Percentiles rank a stretch among this genome's conserved stretches.
phyloP scores from a whole-genome alignment of 2,888 invertebrate genomes.

The Tetanocera ferruginea region DNA sequence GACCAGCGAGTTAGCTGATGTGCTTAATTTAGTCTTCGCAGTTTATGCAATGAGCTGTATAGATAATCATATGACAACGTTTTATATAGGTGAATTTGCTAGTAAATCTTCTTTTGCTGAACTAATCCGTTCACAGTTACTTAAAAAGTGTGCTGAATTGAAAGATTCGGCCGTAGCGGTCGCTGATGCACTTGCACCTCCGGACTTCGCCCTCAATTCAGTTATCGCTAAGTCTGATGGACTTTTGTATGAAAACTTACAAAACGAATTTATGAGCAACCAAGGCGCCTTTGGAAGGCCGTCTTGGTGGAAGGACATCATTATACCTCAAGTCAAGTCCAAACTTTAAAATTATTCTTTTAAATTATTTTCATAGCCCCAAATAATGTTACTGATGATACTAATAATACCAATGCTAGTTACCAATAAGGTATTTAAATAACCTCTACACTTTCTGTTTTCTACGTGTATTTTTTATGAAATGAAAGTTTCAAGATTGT shows the following conservation, averaged over 20 bases:
- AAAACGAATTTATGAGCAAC: conserved; percentile 79
- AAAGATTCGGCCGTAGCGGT: conserved; percentile 83
- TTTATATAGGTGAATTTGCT: conserved; percentile 76
- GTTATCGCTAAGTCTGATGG: conserved; percentile 89
- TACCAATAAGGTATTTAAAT: no score
- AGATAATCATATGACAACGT: conserved; percentile 79
- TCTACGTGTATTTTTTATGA: no score
- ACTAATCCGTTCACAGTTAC: conserved; percentile 77
- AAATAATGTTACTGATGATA: no score
- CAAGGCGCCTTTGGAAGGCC: conserved; percentile 80
- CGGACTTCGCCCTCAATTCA: conserved; percentile 91
- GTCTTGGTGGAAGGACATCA: conserved; percentile 79
- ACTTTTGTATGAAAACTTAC: conserved; percentile 76
- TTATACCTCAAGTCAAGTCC: conserved; percentile 63
- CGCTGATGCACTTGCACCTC: conserved; percentile 88
- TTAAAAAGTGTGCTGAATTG: conserved; percentile 78
- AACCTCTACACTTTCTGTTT: no score
- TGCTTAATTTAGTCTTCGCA: conserved; percentile 72
- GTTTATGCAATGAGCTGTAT: conserved; percentile 74
- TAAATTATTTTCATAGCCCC: no score
- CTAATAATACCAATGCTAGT: no score
- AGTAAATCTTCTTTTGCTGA: conserved; percentile 73
- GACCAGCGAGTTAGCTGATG: conserved; percentile 59
- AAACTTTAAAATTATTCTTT: conserved; percentile 56
- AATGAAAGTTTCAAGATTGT: no score